Evolutionary conservation across 1,140 invertebrate genomes (phyloP), one percentile per base, ranked within the genome.

Genomic region (Drosophila kepulauana): DNA sequence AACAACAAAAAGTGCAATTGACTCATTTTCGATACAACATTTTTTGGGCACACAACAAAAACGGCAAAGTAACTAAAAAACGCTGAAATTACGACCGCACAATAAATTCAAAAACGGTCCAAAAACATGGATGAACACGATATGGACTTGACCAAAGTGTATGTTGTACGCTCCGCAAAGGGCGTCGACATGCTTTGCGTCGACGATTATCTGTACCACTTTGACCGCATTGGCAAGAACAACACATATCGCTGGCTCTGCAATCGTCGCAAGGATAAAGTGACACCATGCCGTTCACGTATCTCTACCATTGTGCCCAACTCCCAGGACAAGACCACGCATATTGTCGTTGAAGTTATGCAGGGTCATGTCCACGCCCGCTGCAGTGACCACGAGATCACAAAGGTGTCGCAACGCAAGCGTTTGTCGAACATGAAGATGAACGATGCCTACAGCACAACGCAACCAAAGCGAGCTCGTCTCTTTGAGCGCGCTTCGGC

Each of bases 181-280:
- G 90, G 87, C 33, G 79, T 91, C 3, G 91, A 91, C 51, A 91
- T 91, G 91, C 73, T 91, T 1, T 91, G 91, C 45, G 84, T 91
- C 6, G 91, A 91, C 43, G 78, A 88, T 63, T 91, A 73, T 58
- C 74, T 91, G 0, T 91, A 91, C 73, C 90, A 91, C 72, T 91
- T 88, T 43, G 90, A 91, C 16, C 82, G 91, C 33, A 79, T 87
- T 43, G 91, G 86, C 8, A 84, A 84, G 11, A 80, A 78, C 46
- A 91, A 91, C 38, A 75, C 86, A 15, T 91, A 91, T 43, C 78
- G 91, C 5, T 91, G 91, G 91, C 82, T 91, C 0, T 91, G 91
- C 68, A 91, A 91, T 59, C 78, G 79, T 5, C 82, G 87, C 11
- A 91, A 91, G 69, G 91, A 90, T 66, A 91, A 88, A 68, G n/a